Percentiles rank a stretch among this genome's conserved stretches.
These are phyloP conservation scores for Peromyscus nudipes DNA, from an alignment of 2,797 vertebrate genomes.

Conservation along the genomic window DNA sequence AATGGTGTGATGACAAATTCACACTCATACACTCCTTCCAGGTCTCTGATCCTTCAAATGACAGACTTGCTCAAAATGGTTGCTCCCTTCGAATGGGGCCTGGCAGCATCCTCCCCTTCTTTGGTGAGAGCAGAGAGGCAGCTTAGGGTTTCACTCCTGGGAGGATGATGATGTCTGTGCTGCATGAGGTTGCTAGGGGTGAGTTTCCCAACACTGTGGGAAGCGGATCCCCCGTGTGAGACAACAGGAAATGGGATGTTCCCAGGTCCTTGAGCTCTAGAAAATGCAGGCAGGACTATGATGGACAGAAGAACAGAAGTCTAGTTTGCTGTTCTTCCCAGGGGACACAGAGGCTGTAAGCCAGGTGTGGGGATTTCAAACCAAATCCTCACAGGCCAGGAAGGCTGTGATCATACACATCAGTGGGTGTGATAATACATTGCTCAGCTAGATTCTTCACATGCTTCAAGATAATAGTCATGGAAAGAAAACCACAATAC, in stretches of 20 bases:
- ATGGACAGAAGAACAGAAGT: neutral
- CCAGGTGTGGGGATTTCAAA: neutral
- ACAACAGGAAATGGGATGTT: accelerated
- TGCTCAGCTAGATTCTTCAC: neutral
- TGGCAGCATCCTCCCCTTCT: neutral
- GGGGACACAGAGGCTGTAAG: neutral
- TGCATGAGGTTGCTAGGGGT: accelerated
- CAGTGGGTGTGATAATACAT: neutral
- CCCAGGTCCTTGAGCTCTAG: accelerated
- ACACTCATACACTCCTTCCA: no score
- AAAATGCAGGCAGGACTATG: neutral
- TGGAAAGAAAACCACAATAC: neutral
- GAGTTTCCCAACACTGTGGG: neutral
- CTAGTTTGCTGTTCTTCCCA: neutral
- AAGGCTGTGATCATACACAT: neutral
- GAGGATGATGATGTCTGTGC: no score
- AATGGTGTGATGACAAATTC: neutral
- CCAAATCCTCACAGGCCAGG: neutral
- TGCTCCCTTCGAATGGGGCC: neutral
- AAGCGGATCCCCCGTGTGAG: no score
- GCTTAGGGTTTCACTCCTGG: neutral
- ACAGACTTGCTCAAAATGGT: no score
- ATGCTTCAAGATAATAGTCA: neutral
- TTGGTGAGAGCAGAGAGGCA: accelerated
- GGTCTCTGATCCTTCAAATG: neutral